Evolutionary conservation across 2,113 vertebrate genomes (phyloP), one percentile per base, ranked within the genome.

Genomic region (Ibidorhyncha struthersii): DNA sequence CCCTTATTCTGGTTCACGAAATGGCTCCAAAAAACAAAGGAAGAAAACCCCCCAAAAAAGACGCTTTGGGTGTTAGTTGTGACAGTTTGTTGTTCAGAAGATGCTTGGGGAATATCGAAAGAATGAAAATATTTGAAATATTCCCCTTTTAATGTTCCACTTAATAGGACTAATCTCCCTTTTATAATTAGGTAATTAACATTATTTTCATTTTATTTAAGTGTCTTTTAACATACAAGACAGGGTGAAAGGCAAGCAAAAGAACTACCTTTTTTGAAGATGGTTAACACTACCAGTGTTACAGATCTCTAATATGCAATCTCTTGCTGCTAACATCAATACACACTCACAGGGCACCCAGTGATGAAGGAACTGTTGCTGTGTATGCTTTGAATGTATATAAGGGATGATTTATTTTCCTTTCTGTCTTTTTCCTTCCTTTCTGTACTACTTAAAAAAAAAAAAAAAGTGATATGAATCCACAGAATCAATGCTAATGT

Each of bases 251-350:
- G 62, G 74, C 77, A 89, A 89, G 63, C 12, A 82, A 34, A 78
- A 89, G 76, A 49, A 45, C 41, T 41, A 38, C 71, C 78, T 50
- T 93, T 81, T 50, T 12, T 67, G 77, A 73, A 52, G 76, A 30
- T 76, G 70, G 55, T 81, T 93, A 95, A 56, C 41, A 66, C 56
- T 16, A 50, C 22, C 90, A 79, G 67, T 53, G 80, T 72, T 76
- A 62, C 0, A 86, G 80, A 82, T 56, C 86, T 90, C 66, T 89
- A 92, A 94, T 47, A 93, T 71, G 88, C 82, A 95, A 88, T 74
- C 72, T 89, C 90, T 96, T 93, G 91, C 96, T 96, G 76, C 93
- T 94, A 88, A 91, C 93, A 96, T 97, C 93, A 94, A 91, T 96
- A 86, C n/a, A 76, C 82, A 66, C 88, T 95, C 72, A 27, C 78